A percentile compares a stretch with the other conserved stretches of the same genome.
Evolutionary conservation across 1,140 invertebrate genomes (phyloP).

Genomic region (Pristionchus pacificus): DNA sequence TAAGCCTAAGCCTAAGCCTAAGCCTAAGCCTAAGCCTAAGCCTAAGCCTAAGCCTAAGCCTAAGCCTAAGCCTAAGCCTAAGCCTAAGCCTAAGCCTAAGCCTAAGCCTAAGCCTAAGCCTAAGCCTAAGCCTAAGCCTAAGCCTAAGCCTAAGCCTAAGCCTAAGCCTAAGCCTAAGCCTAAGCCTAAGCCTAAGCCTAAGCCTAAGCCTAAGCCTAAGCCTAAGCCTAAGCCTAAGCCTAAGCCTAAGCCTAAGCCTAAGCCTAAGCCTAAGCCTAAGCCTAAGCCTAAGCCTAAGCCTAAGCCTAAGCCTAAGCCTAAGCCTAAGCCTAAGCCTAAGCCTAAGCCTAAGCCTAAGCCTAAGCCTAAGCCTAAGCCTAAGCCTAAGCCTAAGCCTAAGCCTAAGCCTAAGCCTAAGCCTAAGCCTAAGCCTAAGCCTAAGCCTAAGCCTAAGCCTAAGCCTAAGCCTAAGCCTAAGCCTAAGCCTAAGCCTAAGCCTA

Average conservation of each 20-base stretch:
- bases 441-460: not conserved
- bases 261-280: not conserved
- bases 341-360: not conserved
- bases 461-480: not conserved
- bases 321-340: not conserved
- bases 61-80: not conserved
- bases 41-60: not conserved
- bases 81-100: not conserved
- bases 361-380: not conserved
- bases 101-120: not conserved
- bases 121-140: not conserved
- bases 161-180: not conserved
- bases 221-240: not conserved
- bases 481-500: not conserved
- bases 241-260: not conserved
- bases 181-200: not conserved
- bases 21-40: not conserved
- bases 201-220: not conserved
- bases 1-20: not conserved
- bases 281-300: not conserved
- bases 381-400: not conserved
- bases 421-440: not conserved
- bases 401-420: not conserved
- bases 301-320: not conserved
- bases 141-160: not conserved